Base-by-base conservation (phyloP, 1,140 invertebrate genomes). In the Eubasilissa regina region DNA sequence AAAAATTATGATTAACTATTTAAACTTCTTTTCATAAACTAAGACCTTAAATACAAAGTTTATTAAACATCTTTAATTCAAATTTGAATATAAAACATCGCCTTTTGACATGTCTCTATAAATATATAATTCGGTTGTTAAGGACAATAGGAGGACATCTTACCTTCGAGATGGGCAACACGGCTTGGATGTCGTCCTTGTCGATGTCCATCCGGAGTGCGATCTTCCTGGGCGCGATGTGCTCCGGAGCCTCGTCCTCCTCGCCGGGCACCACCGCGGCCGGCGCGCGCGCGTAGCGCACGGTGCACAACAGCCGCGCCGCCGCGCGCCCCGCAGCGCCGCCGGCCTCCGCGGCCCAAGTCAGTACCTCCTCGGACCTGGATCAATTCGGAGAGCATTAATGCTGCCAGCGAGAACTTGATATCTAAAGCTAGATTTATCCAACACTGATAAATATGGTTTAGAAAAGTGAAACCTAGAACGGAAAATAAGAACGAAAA, bases 91-190 rank as follows among this genome's bases (percentile, higher is more conserved):
- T n/a, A n/a, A n/a, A n/a, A n/a, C n/a, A n/a, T n/a, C n/a, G n/a
- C n/a, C n/a, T n/a, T n/a, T n/a, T n/a, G n/a, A n/a, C n/a, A n/a
- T n/a, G n/a, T n/a, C n/a, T n/a, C 6, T 35, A 35, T 35, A 35
- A n/a, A 35, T 35, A 6, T 35, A 35, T 35, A 35, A 3, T 3
- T 35, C 25, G 1, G 25, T 35, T 35, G 25, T 35, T 3, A 35
- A 35, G 25, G 6, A 35, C 25, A 35, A 35, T 35, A 3, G 25
- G 25, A 35, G 6, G 25, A 35, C n/a, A 15, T 80, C 84, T 87
- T 89, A 97, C 96, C 93, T 98, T 98, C 47, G 97, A 96, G 85
- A 98, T 97, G 7, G 97, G 96, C 25, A 98, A 90, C 35, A 98
- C 96, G 1, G 96, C 95, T 88, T 98, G 96, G 51, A 97, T 96